Conservation (phyloP, 2,888 invertebrate genomes). For the Melipona bicolor region DNA sequence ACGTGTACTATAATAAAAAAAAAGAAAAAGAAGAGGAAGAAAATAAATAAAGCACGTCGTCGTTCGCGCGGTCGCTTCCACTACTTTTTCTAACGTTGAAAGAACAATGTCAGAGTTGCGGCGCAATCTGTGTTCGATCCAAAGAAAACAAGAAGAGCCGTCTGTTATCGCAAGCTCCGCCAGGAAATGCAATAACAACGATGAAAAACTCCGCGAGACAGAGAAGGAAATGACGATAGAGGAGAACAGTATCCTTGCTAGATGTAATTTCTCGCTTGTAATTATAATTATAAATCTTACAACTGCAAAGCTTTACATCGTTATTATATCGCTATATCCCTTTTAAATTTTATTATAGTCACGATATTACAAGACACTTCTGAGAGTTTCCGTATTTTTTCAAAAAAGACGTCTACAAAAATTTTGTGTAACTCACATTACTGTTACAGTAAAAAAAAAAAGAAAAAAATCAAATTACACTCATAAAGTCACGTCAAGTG, state of each 20-base stretch:
- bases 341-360: too few species aligned
- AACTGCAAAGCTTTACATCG: not conserved
- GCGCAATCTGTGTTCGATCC: not conserved
- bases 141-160: not conserved
- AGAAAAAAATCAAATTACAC: too few species aligned
- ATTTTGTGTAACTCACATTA: too few species aligned
- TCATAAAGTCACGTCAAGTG: too few species aligned
- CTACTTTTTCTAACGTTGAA: slow-evolving; percentile 14
- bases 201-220: not conserved
- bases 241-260: not conserved
- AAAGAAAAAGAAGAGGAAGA: not conserved
- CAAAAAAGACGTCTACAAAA: too few species aligned
- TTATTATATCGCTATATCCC: not conserved
- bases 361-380: too few species aligned
- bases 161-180: not conserved
- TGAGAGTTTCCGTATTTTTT: too few species aligned
- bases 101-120: slow-evolving; percentile 22
- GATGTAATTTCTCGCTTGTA: not conserved
- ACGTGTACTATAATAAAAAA: not conserved
- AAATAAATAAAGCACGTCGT: not conserved
- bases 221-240: too few species aligned
- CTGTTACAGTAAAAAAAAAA: too few species aligned
- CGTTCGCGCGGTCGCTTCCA: not conserved
- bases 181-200: slow-evolving; percentile 4
- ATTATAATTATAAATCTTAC: not conserved